A percentile compares a stretch with the other conserved stretches of the same genome.
Evolutionary conservation across 2,113 vertebrate species (phyloP).

Genomic region (Piprites chloris): DNA sequence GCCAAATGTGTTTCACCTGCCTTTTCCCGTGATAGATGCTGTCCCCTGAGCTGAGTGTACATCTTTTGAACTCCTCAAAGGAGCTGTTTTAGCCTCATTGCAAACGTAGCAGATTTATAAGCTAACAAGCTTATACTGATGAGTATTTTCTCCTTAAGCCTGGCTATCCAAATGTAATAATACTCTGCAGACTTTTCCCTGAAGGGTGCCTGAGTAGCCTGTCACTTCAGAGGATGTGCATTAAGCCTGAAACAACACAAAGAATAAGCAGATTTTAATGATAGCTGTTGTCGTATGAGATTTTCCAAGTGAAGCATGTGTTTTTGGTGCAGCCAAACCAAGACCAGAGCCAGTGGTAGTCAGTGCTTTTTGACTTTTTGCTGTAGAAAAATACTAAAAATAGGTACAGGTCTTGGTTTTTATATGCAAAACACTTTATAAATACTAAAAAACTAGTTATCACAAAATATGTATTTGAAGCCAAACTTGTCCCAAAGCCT

Average conservation of each 20-base stretch:
- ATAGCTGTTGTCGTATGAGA: constrained; percentile 5
- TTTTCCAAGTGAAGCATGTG: background rate
- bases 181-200: constrained; percentile 21
- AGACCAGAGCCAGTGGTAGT: background rate
- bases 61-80: background rate
- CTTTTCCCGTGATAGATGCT: background rate
- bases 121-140: constrained; percentile 7
- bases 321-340: background rate
- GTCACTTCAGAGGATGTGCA: constrained; percentile 14
- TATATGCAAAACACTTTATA: background rate
- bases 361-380: background rate
- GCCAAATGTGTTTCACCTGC: background rate
- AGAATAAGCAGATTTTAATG: constrained; percentile 53
- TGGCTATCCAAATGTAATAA: constrained; percentile 9
- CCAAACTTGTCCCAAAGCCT: background rate
- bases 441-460: background rate
- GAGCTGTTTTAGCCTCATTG: background rate
- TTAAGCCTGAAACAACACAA: constrained; percentile 7
- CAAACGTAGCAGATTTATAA: background rate
- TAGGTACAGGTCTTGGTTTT: background rate
- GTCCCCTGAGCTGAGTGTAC: background rate
- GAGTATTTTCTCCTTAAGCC: constrained; percentile 24
- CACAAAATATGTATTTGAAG: background rate
- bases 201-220: constrained; percentile 24
- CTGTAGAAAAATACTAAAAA: background rate